A percentile compares a stretch with the other conserved stretches of the same genome.
These are phyloP conservation scores for Papilio helenus DNA, from an alignment of 1,140 invertebrate genomes.

Conservation along the genomic window DNA sequence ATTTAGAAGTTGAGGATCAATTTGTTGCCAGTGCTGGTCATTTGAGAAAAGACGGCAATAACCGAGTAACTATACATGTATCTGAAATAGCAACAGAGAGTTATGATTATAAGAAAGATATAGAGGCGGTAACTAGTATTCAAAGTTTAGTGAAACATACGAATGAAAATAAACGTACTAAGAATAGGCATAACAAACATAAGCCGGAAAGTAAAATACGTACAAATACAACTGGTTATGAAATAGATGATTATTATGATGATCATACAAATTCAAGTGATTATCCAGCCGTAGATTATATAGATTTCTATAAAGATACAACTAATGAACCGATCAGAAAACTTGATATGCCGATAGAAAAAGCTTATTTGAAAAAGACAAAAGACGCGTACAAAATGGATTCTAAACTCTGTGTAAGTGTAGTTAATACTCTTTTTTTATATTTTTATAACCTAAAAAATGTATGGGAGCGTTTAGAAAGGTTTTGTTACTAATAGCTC, in stretches of 20 bases:
- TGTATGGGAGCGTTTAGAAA: too few species aligned
- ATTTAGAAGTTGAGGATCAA: slow-evolving; percentile 13
- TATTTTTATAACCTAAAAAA: too few species aligned
- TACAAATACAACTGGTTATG: slow-evolving; percentile 41
- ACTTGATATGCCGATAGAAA: slow-evolving; percentile 43
- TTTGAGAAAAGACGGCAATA: not conserved
- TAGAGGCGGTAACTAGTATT: not conserved
- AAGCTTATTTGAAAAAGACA: not conserved
- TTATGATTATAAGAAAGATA: not conserved
- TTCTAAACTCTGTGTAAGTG: not conserved
- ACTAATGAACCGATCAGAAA: slow-evolving; percentile 64
- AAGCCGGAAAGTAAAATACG: slow-evolving; percentile 54
- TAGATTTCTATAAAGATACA: slow-evolving; percentile 75
- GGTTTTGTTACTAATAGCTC: too few species aligned
- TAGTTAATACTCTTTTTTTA: not conserved
- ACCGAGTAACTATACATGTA: not conserved
- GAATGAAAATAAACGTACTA: not conserved
- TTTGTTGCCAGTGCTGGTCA: not conserved
- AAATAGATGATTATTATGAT: slow-evolving; percentile 54
- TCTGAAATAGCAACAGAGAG: not conserved
- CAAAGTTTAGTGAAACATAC: not conserved
- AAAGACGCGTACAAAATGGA: not conserved
- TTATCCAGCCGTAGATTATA: slow-evolving; percentile 70
- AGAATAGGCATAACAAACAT: slow-evolving; percentile 35
- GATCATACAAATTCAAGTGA: slow-evolving; percentile 65